These are phyloP conservation scores for Terrapene triunguis DNA, from an alignment of 2,113 vertebrate genomes.

Conservation along the genomic window DNA sequence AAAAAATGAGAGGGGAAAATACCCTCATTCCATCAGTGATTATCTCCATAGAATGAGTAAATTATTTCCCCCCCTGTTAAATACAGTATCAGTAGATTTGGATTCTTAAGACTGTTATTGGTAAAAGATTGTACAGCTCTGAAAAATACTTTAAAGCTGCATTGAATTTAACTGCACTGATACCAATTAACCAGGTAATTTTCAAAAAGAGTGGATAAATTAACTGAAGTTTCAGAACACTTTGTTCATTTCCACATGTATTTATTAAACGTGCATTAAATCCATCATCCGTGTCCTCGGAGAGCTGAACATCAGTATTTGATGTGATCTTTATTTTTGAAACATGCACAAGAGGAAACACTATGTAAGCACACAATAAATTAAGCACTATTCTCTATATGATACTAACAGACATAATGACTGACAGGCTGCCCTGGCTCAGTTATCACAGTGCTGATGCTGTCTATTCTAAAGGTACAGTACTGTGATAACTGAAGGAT, in stretches of 20 bases:
- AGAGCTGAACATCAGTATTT: neutral
- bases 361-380: neutral
- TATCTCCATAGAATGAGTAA: accelerated
- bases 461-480: slow-evolving; percentile 99
- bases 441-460: slow-evolving; percentile 99
- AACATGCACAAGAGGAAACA: accelerated
- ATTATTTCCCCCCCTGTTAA: neutral
- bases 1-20: neutral
- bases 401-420: slow-evolving; percentile 45
- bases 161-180: neutral
- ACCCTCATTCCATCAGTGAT: accelerated
- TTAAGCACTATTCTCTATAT: neutral
- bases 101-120: neutral
- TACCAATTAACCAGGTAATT: neutral
- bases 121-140: neutral
- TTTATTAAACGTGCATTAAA: neutral
- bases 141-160: accelerated
- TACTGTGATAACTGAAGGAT: slow-evolving; percentile 99
- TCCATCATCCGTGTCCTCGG: neutral
- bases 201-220: neutral
- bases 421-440: slow-evolving; percentile 99
- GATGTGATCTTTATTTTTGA: accelerated
- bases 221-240: neutral
- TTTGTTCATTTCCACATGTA: neutral
- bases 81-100: neutral